A percentile compares a stretch with the other conserved stretches of the same genome.
Conservation (phyloP, 2,797 vertebrate species). For the Pantherophis vulpinus region DNA sequence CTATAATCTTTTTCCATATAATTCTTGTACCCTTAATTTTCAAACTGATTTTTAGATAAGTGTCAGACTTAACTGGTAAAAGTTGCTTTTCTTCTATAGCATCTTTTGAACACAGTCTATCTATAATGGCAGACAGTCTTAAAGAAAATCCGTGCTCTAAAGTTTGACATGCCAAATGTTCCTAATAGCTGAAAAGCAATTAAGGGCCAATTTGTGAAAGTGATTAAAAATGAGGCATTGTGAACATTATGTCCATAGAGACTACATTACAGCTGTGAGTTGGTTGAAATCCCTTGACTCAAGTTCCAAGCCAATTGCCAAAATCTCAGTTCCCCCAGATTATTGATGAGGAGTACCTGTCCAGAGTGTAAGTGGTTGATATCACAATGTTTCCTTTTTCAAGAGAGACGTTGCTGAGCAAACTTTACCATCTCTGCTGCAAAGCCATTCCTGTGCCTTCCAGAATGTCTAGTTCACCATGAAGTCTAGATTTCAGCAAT, state of each 20-base stretch:
- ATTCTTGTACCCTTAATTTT: neutral
- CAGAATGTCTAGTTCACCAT: neutral
- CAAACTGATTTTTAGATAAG: neutral
- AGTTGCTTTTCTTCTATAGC: neutral
- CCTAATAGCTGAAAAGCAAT: neutral
- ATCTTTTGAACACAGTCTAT: neutral
- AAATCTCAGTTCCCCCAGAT: neutral
- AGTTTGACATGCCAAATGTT: neutral
- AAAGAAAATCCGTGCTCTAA: neutral
- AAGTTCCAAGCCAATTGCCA: neutral
- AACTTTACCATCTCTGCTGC: neutral
- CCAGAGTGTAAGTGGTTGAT: neutral
- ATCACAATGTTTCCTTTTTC: neutral
- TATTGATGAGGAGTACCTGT: neutral
- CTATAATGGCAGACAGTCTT: neutral
- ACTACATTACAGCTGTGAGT: neutral
- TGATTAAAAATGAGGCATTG: neutral
- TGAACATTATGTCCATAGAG: neutral
- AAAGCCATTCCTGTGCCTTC: neutral
- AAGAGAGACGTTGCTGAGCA: neutral
- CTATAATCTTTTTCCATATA: neutral
- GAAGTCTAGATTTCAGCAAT: neutral
- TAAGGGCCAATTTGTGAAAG: neutral
- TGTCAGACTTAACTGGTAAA: neutral
- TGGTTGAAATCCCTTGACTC: neutral